Conservation (phyloP, 2,888 invertebrate species). For the Ormyrus thymus region DNA sequence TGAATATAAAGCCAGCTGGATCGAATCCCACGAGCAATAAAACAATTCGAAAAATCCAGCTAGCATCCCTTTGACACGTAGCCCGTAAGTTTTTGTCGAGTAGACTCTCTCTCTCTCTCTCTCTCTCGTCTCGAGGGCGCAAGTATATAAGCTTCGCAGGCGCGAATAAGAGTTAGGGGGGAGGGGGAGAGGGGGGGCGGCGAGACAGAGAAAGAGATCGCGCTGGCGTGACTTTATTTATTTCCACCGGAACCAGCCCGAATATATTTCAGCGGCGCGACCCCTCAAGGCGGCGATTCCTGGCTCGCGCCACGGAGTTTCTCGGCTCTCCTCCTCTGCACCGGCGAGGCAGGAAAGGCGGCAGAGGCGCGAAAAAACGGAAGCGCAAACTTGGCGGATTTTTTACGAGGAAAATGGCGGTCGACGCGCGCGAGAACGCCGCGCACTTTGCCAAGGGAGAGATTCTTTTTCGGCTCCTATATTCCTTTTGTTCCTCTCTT, state of each 20-base stretch:
- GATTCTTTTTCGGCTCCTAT: background rate
- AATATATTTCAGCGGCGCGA: slow-evolving; percentile 72
- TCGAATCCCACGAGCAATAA: too few species aligned
- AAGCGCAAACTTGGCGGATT: slow-evolving; percentile 73
- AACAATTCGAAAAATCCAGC: too few species aligned
- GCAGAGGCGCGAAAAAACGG: slow-evolving; percentile 70
- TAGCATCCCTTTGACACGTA: too few species aligned
- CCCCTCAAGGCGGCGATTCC: slow-evolving; percentile 63
- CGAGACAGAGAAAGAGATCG: slow-evolving; percentile 49
- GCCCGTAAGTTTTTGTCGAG: too few species aligned
- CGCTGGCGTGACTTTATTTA: slow-evolving; percentile 74
- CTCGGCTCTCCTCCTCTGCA: slow-evolving; percentile 49
- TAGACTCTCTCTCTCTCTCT: too few species aligned
- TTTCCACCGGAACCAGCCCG: slow-evolving; percentile 74
- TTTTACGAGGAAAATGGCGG: slow-evolving; percentile 70
- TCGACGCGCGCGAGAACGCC: background rate
- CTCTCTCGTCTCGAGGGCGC: background rate
- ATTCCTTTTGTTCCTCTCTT: too few species aligned
- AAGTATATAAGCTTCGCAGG: background rate
- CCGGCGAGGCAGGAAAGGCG: slow-evolving; percentile 27
- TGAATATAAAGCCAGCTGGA: too few species aligned
- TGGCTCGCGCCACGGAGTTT: slow-evolving; percentile 49
- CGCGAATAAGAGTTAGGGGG: slow-evolving; percentile 1
- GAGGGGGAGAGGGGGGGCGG: slow-evolving; percentile 38
- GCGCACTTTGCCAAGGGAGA: slow-evolving; percentile 4